These are phyloP conservation scores for Emydocephalus ijimae DNA, from an alignment of 2,113 vertebrate species.

Conservation along the genomic window DNA sequence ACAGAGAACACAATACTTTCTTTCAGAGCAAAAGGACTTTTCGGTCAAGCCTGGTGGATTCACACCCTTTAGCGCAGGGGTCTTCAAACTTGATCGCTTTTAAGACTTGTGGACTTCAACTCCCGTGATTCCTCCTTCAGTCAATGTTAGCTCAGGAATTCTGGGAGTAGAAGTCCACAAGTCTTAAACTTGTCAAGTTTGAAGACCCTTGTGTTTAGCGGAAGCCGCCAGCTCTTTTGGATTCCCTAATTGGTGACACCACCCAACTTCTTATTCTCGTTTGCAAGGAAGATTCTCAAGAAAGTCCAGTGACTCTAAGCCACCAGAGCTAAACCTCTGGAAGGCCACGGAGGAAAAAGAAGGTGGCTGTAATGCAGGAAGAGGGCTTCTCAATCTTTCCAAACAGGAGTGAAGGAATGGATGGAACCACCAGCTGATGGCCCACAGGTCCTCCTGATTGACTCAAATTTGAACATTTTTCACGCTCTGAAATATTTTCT, in stretches of 20 bases:
- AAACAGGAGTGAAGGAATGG: neutral
- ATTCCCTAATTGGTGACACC: neutral
- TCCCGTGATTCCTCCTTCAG: too few relatives aligned
- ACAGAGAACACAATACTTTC: neutral
- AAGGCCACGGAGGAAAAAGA: neutral
- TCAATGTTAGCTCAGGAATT: too few relatives aligned
- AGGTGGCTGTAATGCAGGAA: neutral
- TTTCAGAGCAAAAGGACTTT: neutral
- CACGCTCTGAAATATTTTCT: slow-evolving; percentile 23
- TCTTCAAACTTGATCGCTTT: too few relatives aligned
- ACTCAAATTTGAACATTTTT: slow-evolving; percentile 14
- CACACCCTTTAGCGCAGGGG: neutral
- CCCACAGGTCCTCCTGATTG: neutral
- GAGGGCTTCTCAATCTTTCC: neutral
- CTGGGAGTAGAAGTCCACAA: too few relatives aligned
- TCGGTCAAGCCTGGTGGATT: neutral
- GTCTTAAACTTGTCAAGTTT: too few relatives aligned
- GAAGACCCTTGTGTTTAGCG: too few relatives aligned
- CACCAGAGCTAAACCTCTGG: neutral
- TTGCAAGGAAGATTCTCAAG: neutral
- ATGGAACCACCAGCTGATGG: neutral
- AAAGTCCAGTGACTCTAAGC: neutral
- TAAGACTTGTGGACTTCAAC: too few relatives aligned
- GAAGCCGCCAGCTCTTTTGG: too few relatives aligned
- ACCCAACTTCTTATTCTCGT: neutral